A percentile compares a stretch with the other conserved stretches of the same genome.
phyloP scores from a whole-genome alignment of 1,140 invertebrate species.

The Gerris buenoi region DNA sequence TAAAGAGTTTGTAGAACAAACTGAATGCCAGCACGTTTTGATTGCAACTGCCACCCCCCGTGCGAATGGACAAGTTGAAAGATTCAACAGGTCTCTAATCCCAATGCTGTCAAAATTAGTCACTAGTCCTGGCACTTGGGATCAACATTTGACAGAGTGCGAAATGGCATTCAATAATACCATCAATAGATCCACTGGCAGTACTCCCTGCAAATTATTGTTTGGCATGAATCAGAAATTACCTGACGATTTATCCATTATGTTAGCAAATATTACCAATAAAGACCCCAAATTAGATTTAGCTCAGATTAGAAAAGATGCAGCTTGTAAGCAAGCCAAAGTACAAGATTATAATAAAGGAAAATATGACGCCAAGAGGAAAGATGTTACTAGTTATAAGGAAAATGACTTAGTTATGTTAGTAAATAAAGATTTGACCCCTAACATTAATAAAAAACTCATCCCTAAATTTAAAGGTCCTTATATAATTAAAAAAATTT shows the following conservation, averaged over 20 bases:
- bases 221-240: slow-evolving; percentile 12
- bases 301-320: neutral
- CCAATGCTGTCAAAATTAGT: neutral
- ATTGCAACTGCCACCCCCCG: neutral
- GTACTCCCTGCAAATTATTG: slow-evolving; percentile 15
- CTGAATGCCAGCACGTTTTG: neutral
- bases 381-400: slow-evolving; percentile 4
- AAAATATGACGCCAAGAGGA: slow-evolving; percentile 5
- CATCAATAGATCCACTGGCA: slow-evolving; percentile 8
- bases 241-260: neutral
- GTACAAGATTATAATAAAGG: slow-evolving; percentile 5
- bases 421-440: slow-evolving; percentile 3
- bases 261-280: neutral
- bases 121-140: neutral
- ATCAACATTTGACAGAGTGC: neutral
- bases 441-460: neutral
- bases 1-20: neutral
- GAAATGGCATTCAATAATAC: slow-evolving; percentile 18
- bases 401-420: slow-evolving; percentile 12
- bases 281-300: neutral
- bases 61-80: slow-evolving; percentile 14
- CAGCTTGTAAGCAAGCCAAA: neutral
- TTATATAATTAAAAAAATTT: slow-evolving; percentile 7
- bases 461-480: slow-evolving; percentile 12
- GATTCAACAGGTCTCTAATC: slow-evolving; percentile 8